Percentiles rank a stretch among this genome's conserved stretches.
phyloP scores from a whole-genome alignment of 37 sponge, comb jelly and placozoan species.

The Spongilla lacustris region DNA sequence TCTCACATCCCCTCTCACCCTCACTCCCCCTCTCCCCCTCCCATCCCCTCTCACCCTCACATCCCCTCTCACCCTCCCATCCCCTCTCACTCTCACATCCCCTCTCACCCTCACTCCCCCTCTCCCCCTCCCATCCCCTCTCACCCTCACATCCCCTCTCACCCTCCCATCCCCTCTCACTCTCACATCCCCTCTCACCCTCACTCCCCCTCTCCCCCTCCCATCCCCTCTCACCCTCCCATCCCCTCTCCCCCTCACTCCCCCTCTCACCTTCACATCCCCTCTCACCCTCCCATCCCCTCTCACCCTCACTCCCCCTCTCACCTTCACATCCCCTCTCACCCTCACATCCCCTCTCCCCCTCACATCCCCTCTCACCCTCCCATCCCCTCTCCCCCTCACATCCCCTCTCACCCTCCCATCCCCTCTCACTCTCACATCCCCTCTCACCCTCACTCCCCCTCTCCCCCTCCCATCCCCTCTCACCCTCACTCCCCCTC shows the following conservation, averaged over 20 bases:
- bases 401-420: background rate
- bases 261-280: background rate
- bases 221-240: background rate
- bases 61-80: no score
- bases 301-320: background rate
- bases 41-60: no score
- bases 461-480: background rate
- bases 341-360: background rate
- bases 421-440: background rate
- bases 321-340: background rate
- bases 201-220: background rate
- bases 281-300: background rate
- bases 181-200: no score
- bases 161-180: no score
- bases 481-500: conserved; percentile 6
- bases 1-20: no score
- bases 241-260: conserved; percentile 2
- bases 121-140: no score
- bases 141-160: no score
- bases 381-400: background rate
- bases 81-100: no score
- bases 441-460: background rate
- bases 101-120: no score
- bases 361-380: background rate
- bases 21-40: no score